Evolutionary conservation across 2,888 invertebrate genomes (phyloP), one percentile per base, ranked within the genome.

Genomic region (Nomada fabriciana): DNA sequence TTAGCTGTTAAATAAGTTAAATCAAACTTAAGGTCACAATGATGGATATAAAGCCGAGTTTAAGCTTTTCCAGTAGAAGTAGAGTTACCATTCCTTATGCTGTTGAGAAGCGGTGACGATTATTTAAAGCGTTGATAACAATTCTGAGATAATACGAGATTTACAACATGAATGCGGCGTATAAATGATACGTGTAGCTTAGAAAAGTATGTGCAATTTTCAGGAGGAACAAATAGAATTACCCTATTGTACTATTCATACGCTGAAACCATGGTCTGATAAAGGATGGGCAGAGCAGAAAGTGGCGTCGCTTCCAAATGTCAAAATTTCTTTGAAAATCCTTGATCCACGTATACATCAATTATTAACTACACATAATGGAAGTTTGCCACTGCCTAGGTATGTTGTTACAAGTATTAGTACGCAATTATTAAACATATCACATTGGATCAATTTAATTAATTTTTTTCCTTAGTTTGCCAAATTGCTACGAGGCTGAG

Each of bases 311-410:
- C 93, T 95, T 64, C 96, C 96, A 0, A 96, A 96, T 64, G 95
- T 96, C 0, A 94, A 93, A 77, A 94, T 96, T 67, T 94, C 95
- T 15, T 91, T 98, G 63, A 95, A 96, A 73, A 91, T 95, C 63
- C 95, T 98, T 83, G 94, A 96, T 1, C 94, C 95, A 43, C 96
- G 97, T 87, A 95, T 97, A 74, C 95, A 96, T 89, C 94, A 95
- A 67, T 94, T 98, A 87, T 92, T 98, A 80, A 95, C 96, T 82
- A 95, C 96, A 25, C 98, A 98, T 92, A 95, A 96, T 89, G 98
- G 98, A 52, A 95, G 95, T 79, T 93, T 98, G 92, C 97, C 98
- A 0, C 94, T 98, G 77, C 95, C 97, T 88, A 98, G 97, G 97
- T 97, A 92, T 93, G 89, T 88, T 20, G 7, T 65, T 25, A 23